Evolutionary conservation across 1,140 invertebrate species (phyloP).

Genomic region (Magallana ariakensis): DNA sequence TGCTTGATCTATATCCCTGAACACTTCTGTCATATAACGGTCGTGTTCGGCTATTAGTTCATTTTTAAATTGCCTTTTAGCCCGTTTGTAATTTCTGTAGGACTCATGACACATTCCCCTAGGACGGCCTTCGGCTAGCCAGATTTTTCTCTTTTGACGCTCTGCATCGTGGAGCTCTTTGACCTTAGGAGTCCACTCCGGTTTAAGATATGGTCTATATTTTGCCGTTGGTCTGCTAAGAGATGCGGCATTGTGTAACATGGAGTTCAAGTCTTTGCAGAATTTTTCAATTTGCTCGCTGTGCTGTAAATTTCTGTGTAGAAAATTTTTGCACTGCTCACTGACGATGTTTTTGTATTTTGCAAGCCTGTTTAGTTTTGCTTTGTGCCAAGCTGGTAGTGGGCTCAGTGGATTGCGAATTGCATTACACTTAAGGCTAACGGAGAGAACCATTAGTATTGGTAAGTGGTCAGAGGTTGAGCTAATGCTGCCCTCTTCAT

Average conservation of each 20-base stretch:
- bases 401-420: no score
- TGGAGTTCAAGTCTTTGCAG: neutral
- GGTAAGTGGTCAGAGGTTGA: no score
- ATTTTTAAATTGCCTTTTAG: slow-evolving; percentile 13
- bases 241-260: neutral
- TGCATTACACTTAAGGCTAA: no score
- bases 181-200: slow-evolving; percentile 2
- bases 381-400: no score
- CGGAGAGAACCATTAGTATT: no score
- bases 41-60: neutral
- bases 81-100: neutral
- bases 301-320: neutral
- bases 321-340: neutral
- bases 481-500: no score
- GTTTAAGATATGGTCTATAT: slow-evolving; percentile 31
- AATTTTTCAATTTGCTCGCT: neutral
- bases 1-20: neutral
- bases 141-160: neutral
- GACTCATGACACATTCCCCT: neutral
- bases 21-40: neutral
- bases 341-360: no score
- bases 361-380: no score
- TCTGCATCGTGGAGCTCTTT: slow-evolving; percentile 25
- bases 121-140: neutral
- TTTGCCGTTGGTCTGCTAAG: neutral